Evolutionary conservation across 2,113 vertebrate genomes (phyloP), one percentile per base, ranked within the genome.

Genomic region (Hypocryptadius cinnamomeus): DNA sequence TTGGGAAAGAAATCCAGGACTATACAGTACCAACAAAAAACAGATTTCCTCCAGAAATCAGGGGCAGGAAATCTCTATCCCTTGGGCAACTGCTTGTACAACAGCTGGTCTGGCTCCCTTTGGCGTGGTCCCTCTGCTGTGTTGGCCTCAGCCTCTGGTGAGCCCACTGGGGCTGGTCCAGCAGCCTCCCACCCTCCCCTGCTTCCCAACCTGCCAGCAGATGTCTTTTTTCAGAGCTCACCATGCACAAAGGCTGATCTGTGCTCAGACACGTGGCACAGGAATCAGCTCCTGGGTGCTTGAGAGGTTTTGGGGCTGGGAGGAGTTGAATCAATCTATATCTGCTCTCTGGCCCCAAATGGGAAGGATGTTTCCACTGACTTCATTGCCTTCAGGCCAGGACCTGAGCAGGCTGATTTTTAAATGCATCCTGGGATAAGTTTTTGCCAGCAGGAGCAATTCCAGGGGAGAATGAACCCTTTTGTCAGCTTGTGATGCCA

Each of bases 51-150:
- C 7, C 33, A 80, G 85, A 94, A 95, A 65, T 6, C 9, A 8
- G 13, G 45, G n/a, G 30, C 88, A 95, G 96, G 88, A 96, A 78
- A 71, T 61, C 39, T 93, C 64, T 66, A 14, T 89, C 71, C 71
- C 76, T 5, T 5, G 42, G 59, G 59, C 4, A 10, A 27, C 33
- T 61, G 50, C 54, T 91, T 2, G 5, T 40, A 73, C 25, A 45
- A 35, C 88, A 96, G 71, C 85, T 93, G 79, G 18, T 21, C 63
- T 87, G 68, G 54, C 42, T 94, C 64, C 50, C 27, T 61, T 40
- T 5, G 2, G 19, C 4, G 0, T 53, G 40, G 66, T 82, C 59
- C 45, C 2, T 2, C n/a, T 11, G 8, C 25, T 0, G 3, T 21
- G 44, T 21, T 89, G 81, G 70, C 47, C 48, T 45, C 85, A 60